These are phyloP conservation scores for Reinhardtius hippoglossoides DNA, from an alignment of 2,113 vertebrate genomes.

Conservation along the genomic window DNA sequence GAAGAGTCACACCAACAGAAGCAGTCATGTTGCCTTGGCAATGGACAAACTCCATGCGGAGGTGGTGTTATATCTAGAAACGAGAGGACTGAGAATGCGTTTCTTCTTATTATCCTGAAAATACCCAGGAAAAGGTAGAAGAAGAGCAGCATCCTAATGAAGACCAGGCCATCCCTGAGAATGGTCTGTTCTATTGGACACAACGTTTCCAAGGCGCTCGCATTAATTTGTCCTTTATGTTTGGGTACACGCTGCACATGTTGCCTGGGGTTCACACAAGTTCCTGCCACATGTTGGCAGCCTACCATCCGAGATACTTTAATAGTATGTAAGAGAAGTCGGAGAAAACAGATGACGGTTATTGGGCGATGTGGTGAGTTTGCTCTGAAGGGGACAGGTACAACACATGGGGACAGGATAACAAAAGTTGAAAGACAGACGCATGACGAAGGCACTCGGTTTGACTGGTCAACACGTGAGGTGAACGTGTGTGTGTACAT, in stretches of 20 bases:
- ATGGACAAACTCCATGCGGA: conserved; percentile 44
- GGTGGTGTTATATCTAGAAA: conserved; percentile 16
- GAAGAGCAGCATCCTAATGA: conserved; percentile 71
- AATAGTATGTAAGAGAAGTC: neutral
- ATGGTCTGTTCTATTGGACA: conserved; percentile 54
- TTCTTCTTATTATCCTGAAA: conserved; percentile 39
- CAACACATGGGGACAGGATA: conserved; percentile 8
- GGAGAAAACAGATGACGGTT: neutral
- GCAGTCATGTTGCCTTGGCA: conserved; percentile 67
- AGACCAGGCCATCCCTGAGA: conserved; percentile 63
- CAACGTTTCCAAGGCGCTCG: conserved; percentile 59
- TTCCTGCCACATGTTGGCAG: conserved; percentile 34
- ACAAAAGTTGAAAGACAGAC: conserved; percentile 28
- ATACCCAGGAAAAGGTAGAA: conserved; percentile 49
- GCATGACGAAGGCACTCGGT: conserved; percentile 36
- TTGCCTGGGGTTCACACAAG: conserved; percentile 30
- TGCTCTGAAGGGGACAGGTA: conserved; percentile 25
- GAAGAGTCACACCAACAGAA: conserved; percentile 67
- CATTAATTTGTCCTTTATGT: conserved; percentile 53
- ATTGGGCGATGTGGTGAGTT: conserved; percentile 7
- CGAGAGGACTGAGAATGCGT: neutral
- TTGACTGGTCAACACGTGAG: conserved; percentile 67
- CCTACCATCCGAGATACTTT: conserved; percentile 10
- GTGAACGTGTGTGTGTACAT: conserved; percentile 72
- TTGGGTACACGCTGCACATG: conserved; percentile 25